phyloP scores from a whole-genome alignment of 2,888 invertebrate genomes.

The Acronicta aceris region DNA sequence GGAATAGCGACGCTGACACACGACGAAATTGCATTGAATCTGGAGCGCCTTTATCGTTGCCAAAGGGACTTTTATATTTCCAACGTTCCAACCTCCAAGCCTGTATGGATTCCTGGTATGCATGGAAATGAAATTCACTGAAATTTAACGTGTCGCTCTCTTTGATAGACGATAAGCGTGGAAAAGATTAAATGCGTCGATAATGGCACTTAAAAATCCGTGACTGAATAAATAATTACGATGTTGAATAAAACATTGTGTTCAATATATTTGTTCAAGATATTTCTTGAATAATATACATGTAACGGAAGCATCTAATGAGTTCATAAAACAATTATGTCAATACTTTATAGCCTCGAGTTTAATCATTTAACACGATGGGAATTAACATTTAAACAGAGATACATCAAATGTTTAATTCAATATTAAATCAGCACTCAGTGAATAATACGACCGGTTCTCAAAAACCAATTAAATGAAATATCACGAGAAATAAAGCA shows the following conservation, averaged over 20 bases:
- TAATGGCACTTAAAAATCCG: slow-evolving; percentile 24
- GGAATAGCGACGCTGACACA: slow-evolving; percentile 60
- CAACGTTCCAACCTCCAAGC: slow-evolving; percentile 31
- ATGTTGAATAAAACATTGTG: slow-evolving; percentile 56
- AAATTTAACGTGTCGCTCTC: slow-evolving; percentile 21
- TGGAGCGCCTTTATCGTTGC: slow-evolving; percentile 59
- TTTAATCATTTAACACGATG: slow-evolving; percentile 60
- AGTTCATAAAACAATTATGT: slow-evolving; percentile 63
- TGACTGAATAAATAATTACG: slow-evolving; percentile 43
- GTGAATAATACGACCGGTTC: slow-evolving; percentile 61
- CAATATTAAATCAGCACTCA: slow-evolving; percentile 54
- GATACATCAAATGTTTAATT: slow-evolving; percentile 59
- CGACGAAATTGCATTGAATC: slow-evolving; percentile 66
- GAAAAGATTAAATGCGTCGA: slow-evolving; percentile 19
- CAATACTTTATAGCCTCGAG: slow-evolving; percentile 57
- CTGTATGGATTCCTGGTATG: slow-evolving; percentile 33
- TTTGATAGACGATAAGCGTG: slow-evolving; percentile 24
- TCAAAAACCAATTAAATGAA: slow-evolving; percentile 65
- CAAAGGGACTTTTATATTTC: slow-evolving; percentile 52
- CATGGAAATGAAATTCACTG: slow-evolving; percentile 45
- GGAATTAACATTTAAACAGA: slow-evolving; percentile 67
- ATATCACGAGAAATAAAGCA: slow-evolving; percentile 72
- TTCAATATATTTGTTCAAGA: slow-evolving; percentile 59
- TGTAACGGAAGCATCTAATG: slow-evolving; percentile 66
- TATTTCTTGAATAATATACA: slow-evolving; percentile 55